These are phyloP conservation scores for Galerucella calmariensis DNA, from an alignment of 2,888 invertebrate genomes.

Conservation along the genomic window DNA sequence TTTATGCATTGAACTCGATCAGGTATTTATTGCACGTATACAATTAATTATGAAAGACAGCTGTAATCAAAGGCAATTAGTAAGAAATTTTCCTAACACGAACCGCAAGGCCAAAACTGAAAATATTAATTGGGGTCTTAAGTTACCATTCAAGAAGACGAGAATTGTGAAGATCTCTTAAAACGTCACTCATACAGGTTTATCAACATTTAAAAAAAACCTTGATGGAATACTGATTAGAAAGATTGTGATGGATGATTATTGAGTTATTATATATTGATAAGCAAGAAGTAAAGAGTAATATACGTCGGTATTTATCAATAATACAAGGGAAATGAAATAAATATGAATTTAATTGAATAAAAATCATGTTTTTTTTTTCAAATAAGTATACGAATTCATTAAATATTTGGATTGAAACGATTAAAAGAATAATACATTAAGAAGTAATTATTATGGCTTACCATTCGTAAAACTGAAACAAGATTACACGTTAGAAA, in stretches of 20 bases:
- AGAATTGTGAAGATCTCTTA: constrained; percentile 7
- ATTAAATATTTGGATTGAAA: too few relatives aligned
- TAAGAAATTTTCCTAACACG: constrained; percentile 46
- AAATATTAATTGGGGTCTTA: constrained; percentile 38
- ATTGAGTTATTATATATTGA: background rate
- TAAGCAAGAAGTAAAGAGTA: background rate
- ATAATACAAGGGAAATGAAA: background rate
- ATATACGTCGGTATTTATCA: background rate
- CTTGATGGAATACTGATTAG: constrained; percentile 1
- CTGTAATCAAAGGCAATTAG: constrained; percentile 50
- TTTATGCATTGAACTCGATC: constrained; percentile 41
- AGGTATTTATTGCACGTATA: constrained; percentile 45
- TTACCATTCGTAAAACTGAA: background rate
- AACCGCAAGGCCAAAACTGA: constrained; percentile 43
- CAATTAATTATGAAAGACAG: constrained; percentile 50
- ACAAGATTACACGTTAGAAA: constrained; percentile 28
- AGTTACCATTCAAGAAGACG: background rate
- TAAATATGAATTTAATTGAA: background rate
- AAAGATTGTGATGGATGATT: background rate
- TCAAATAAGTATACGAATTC: too few relatives aligned
- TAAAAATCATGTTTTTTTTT: too few relatives aligned
- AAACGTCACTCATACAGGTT: background rate
- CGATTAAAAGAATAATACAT: too few relatives aligned
- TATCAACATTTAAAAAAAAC: background rate
- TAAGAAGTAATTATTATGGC: too few relatives aligned